Evolutionary conservation across 2,797 vertebrate genomes (phyloP).

Genomic region (Periparus ater): DNA sequence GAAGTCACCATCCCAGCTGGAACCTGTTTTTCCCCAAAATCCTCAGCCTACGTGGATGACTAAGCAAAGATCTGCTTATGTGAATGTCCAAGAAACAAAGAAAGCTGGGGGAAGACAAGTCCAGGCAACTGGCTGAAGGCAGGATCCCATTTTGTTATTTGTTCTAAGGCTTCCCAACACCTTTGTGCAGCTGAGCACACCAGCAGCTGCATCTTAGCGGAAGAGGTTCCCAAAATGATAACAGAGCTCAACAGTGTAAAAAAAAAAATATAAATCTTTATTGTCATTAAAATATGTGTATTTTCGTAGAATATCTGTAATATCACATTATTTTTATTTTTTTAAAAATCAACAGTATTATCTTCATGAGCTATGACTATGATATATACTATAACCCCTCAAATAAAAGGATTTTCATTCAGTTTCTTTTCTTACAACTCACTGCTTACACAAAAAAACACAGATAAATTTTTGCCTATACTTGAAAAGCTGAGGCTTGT

Average conservation of each 20-base stretch:
- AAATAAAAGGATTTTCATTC: neutral
- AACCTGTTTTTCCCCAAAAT: neutral
- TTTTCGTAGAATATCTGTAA: neutral
- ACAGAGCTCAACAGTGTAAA: neutral
- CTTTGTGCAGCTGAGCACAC: neutral
- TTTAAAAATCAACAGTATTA: neutral
- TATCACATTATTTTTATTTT: neutral
- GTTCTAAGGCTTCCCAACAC: neutral
- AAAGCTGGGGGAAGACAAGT: neutral
- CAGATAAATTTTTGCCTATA: neutral
- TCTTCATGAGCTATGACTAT: neutral
- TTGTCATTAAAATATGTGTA: neutral
- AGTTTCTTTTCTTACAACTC: neutral
- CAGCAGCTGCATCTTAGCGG: neutral
- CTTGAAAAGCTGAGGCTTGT: neutral
- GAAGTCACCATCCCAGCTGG: neutral
- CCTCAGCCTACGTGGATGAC: neutral
- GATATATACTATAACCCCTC: neutral
- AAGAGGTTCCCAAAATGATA: neutral
- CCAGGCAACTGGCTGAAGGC: neutral
- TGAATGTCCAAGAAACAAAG: neutral
- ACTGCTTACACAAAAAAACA: neutral
- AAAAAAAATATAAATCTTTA: neutral
- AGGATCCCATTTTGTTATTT: neutral
- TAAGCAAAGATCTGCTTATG: neutral